A percentile compares a stretch with the other conserved stretches of the same genome.
Conservation (phyloP, 2,888 invertebrate genomes). For the Drosophila gaucha region DNA sequence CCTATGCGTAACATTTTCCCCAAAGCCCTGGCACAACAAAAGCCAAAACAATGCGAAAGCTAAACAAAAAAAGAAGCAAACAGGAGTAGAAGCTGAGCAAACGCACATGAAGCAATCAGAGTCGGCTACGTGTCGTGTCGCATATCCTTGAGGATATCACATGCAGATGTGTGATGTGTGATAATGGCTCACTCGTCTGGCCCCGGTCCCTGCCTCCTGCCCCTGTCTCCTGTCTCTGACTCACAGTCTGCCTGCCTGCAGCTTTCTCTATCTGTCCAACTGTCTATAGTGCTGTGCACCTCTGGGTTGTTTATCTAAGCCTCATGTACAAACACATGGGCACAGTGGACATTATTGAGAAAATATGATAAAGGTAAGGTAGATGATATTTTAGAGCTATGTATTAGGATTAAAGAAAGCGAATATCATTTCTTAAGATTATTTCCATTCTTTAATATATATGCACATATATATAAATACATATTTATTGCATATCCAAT, state of each 20-base stretch:
- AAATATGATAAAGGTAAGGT: no score
- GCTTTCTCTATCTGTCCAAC: constrained; percentile 24
- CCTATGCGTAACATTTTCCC: constrained; percentile 41
- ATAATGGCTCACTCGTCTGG: constrained; percentile 73
- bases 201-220: constrained; percentile 7
- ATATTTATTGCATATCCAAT: no score
- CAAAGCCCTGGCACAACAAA: constrained; percentile 47
- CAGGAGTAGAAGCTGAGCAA: constrained; percentile 26
- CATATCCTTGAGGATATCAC: constrained; percentile 82
- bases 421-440: no score
- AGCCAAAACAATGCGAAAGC: constrained; percentile 42
- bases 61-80: constrained; percentile 26
- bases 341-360: constrained; percentile 34
- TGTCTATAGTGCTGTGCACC: constrained; percentile 27
- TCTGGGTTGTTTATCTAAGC: constrained; percentile 54
- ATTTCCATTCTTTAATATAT: no score
- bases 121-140: constrained; percentile 80
- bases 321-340: constrained; percentile 16
- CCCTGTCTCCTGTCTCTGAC: not conserved
- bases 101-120: constrained; percentile 71
- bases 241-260: constrained; percentile 8
- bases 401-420: no score
- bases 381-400: no score
- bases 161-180: constrained; percentile 81
- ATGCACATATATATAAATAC: no score